Conservation (phyloP, 35 echinoderm and acorn worm species). For the Strongylocentrotus purpuratus region DNA sequence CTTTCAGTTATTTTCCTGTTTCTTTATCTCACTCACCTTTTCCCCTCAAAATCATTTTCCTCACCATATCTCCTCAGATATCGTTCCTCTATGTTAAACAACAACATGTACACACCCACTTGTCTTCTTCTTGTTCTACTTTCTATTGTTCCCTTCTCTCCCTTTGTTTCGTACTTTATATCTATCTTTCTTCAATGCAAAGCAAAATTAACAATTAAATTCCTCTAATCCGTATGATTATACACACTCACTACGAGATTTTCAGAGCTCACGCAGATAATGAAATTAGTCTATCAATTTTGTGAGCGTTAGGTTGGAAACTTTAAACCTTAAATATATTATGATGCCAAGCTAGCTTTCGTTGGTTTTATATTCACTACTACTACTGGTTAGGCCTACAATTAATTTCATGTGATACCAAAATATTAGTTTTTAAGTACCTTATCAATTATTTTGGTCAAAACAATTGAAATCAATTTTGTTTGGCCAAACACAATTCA, state of each 20-base stretch:
- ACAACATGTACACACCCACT: too few relatives aligned
- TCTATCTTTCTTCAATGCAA: neutral
- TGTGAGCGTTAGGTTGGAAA: neutral
- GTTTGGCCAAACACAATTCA: too few relatives aligned
- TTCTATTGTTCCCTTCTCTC: neutral
- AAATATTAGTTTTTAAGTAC: too few relatives aligned
- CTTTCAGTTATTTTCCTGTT: neutral
- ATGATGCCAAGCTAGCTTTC: too few relatives aligned
- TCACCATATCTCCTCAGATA: too few relatives aligned
- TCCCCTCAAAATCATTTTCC: too few relatives aligned
- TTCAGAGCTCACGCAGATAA: neutral
- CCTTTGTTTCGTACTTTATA: neutral
- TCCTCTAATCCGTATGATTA: neutral
- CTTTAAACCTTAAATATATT: neutral
- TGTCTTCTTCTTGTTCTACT: neutral
- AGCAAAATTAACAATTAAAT: neutral
- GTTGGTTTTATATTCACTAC: too few relatives aligned
- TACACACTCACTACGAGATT: neutral
- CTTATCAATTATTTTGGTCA: too few relatives aligned
- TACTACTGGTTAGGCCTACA: too few relatives aligned
- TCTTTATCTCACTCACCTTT: neutral
- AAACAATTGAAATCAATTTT: too few relatives aligned
- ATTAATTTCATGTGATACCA: too few relatives aligned
- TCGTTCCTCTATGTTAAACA: too few relatives aligned
- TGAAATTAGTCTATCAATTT: neutral